Conservation (phyloP, 92 coral and sea anemone species). For the Ricordea florida region DNA sequence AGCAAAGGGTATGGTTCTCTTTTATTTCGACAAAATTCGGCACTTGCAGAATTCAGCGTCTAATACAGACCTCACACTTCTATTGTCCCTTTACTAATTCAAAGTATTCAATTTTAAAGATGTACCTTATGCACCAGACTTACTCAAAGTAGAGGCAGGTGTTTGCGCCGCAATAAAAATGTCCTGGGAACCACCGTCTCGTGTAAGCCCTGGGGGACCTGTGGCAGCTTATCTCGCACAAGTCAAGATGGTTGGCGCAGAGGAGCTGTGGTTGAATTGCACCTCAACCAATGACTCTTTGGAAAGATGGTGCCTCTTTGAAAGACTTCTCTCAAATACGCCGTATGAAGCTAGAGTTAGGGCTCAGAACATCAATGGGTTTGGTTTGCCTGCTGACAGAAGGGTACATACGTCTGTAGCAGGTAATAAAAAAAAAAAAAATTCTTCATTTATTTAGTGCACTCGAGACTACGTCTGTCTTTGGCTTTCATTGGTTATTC, state of each 20-base stretch:
- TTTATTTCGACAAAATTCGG: no score
- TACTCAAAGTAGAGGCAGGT: no score
- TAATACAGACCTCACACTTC: no score
- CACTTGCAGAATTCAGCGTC: no score
- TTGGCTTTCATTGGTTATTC: no score
- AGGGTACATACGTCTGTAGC: not conserved
- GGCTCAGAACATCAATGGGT: not conserved
- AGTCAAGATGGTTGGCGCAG: not conserved
- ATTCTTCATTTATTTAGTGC: not conserved
- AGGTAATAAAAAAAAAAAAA: not conserved
- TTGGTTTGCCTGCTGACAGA: not conserved
- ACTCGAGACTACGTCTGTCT: no score
- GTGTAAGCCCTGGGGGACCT: not conserved
- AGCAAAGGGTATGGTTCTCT: no score
- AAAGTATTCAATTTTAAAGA: no score
- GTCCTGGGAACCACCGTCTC: slow-evolving; percentile 1
- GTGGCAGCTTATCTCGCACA: not conserved
- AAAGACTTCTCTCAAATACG: not conserved
- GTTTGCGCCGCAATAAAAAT: no score
- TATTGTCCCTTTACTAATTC: no score
- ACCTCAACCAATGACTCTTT: not conserved
- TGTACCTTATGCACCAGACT: no score
- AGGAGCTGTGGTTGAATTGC: not conserved
- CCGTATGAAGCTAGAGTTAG: not conserved
- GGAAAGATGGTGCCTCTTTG: not conserved